phyloP scores from a whole-genome alignment of 2,113 vertebrate genomes.

The Dolichallabes microphthalmus region DNA sequence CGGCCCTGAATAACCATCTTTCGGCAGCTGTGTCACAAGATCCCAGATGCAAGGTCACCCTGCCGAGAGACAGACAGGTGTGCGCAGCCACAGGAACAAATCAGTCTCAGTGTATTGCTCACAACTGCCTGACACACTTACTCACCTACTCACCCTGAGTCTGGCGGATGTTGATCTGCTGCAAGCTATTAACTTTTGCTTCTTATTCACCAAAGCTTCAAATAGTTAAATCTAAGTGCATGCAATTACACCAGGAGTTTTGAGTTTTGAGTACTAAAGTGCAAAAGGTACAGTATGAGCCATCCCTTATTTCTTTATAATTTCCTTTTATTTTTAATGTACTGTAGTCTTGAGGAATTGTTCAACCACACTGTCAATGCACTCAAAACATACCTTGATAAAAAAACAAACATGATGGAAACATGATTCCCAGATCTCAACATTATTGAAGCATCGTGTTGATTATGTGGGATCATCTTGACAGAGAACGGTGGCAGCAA shows the following conservation, averaged over 20 bases:
- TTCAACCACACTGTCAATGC: no score
- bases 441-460: no score
- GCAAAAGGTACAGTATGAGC: no score
- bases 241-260: background rate
- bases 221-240: background rate
- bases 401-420: no score
- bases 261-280: no score
- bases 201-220: background rate
- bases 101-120: constrained; percentile 22
- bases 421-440: no score
- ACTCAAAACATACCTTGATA: no score
- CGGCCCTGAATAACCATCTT: constrained; percentile 52
- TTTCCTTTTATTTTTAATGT: no score
- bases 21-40: constrained; percentile 53
- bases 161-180: background rate
- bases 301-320: no score
- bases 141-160: background rate
- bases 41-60: constrained; percentile 46
- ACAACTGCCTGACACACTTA: constrained; percentile 1
- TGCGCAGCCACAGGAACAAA: constrained; percentile 31
- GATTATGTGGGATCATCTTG: no score
- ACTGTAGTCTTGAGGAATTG: no score
- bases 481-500: no score
- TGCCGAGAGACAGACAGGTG: constrained; percentile 46
- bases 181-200: background rate